Base-by-base conservation (phyloP, 2,113 vertebrate genomes). In the Coreoperca whiteheadi region DNA sequence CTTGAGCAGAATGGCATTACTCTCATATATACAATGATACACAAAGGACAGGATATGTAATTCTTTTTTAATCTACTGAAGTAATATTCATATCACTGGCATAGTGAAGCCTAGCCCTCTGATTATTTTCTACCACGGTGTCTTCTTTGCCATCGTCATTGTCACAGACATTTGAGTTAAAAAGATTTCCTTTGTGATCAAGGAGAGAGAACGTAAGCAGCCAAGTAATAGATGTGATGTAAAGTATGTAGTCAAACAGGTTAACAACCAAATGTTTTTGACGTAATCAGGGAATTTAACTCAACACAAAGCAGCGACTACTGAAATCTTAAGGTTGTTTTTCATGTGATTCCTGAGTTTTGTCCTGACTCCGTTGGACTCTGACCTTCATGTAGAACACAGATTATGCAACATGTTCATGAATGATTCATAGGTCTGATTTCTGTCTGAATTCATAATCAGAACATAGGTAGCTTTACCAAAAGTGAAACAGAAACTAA, bases 191-290 rank as follows among this genome's bases (percentile, higher is more conserved):
- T 73, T 79, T 79, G 74, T 70, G 30, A 50, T 77, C 54, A 56
- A n/a, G 16, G 53, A 30, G 12, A 66, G 9, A n/a, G 6, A 67
- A 73, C n/a, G 5, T 75, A 79, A 70, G 67, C 23, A 34, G 74
- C 7, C 14, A 32, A 61, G 60, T 60, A 2, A 77, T 64, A 39
- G 20, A 64, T 41, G 11, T 32, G 12, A 46, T 75, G 30, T 16
- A 1, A 90, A 79, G 67, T 81, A 95, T 94, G 93, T 67, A 25
- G 90, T 68, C 90, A 77, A 92, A 94, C 95, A 76, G 89, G 94
- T 90, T n/a, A 87, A n/a, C 48, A 66, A 60, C 71, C 39, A 57
- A 78, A 87, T 39, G 25, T 12, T 82, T 72, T 72, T 74, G n/a
- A 54, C 28, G 4, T 85, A 57, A 77, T 5, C 9, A 1, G 34